Evolutionary conservation across 2,797 vertebrate genomes (phyloP), one percentile per base, ranked within the genome.

Genomic region (Yasuhikotakia modesta): DNA sequence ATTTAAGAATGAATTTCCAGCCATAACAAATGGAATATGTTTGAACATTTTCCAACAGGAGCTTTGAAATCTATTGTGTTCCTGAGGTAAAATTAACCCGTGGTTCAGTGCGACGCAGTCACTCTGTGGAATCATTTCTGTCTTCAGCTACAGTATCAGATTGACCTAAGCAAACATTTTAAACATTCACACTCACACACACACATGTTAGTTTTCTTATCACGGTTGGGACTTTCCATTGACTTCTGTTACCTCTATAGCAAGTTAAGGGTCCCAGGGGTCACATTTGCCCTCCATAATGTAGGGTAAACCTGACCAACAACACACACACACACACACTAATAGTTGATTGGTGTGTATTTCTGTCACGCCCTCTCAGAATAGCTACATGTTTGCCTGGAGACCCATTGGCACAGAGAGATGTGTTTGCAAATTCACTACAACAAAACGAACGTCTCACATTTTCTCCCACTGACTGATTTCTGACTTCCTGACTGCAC

Each of bases 351-450:
- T 88, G 89, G 90, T 87, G 86, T 87, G 86, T 91, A 92, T 92
- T 90, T 84, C 81, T 88, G 86, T 91, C 85, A 87, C 86, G 68
- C 2, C 21, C 52, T 14, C 74, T 87, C 87, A 88, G 83, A 92
- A 93, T 92, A 94, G 91, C 86, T 70, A 13, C 5, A 77, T 73
- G 83, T 87, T 87, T 90, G 86, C 92, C 91, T 84, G 79, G 92
- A 87, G 87, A 93, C 90, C 79, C 46, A 24, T 48, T 30, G 72
- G 76, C 68, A 80, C 72, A 63, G 27, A 46, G 53, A 63, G 67
- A 45, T 82, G 21, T 64, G 27, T 78, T 70, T 73, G 74, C 76
- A 76, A 63, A 79, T 81, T 64, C 64, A 81, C 69, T 53, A 64
- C 30, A 48, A 81, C 60, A 73, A 70, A 88, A 85, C n/a, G n/a